Evolutionary conservation across 1,140 invertebrate species (phyloP), one percentile per base, ranked within the genome.

Genomic region (Tetramorium simillimum): DNA sequence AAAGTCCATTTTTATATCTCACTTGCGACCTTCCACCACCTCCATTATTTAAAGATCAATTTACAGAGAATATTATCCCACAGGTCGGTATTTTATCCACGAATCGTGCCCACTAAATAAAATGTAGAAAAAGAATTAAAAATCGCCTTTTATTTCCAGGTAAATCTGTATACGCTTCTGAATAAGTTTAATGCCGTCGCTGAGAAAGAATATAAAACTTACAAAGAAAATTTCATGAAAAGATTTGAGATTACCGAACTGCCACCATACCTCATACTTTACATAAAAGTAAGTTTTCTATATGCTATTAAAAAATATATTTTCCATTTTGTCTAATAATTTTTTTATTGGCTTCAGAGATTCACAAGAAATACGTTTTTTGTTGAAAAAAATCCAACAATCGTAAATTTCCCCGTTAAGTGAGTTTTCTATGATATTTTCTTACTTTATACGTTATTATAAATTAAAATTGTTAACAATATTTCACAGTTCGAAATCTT

Each of bases 301-400:
- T 28, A 16, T 49, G 0, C 14, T 60, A 6, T 0, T n/a, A 28
- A 14, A 33, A 1, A 7, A n/a, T 18, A 51, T 24, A 86, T 82
- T 24, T 58, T 12, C 0, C 4, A 37, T 43, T 33, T 33, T 10
- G 63, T 85, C 18, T 65, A 53, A 51, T 40, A 56, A 56, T 86
- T 33, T 75, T 65, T 51, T 72, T 62, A 80, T 92, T 92, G 89
- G 88, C 95, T 96, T 53, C 95, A 97, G 96, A 96, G 99, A 89
- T 99, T 99, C 94, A 99, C 99, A 3, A 99, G 99, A 95, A 99
- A 99, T 94, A 99, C 99, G 43, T 99, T 99, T 95, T 99, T 99
- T 92, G 96, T 99, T 16, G 99, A 99, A 94, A 99, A 99, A 95
- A 99, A 99, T 96, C 99, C 99, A 12, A 99, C 99, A 0, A 99